phyloP scores from a whole-genome alignment of 2,113 vertebrate genomes.

The Colinus virginianus region DNA sequence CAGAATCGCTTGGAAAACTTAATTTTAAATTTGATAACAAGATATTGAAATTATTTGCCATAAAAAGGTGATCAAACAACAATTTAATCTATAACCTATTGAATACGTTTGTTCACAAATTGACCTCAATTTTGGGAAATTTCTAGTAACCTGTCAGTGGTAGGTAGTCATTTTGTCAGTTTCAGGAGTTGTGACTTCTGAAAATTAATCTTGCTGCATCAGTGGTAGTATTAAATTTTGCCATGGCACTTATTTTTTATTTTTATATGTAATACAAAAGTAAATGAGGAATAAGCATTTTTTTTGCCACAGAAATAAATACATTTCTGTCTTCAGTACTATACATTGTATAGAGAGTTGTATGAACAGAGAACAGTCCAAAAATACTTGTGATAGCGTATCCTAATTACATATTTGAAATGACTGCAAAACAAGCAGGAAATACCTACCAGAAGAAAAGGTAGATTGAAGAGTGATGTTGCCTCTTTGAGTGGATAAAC shows the following conservation, averaged over 20 bases:
- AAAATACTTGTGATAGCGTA: neutral
- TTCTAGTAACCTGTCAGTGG: neutral
- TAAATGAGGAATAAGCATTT: neutral
- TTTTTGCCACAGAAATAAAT: neutral
- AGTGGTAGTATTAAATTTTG: neutral
- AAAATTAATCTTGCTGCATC: neutral
- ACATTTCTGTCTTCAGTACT: neutral
- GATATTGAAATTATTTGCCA: neutral
- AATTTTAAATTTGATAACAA: neutral
- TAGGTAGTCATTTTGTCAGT: neutral
- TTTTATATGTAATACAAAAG: neutral
- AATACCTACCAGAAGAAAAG: neutral
- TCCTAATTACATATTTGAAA: neutral
- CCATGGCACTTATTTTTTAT: neutral
- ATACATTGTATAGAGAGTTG: neutral
- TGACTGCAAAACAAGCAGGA: neutral
- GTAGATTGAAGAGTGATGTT: neutral
- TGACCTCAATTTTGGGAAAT: neutral
- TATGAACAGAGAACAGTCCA: neutral
- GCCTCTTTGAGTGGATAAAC: neutral
- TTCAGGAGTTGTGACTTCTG: neutral
- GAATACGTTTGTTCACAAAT: neutral
- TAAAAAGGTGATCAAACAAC: neutral
- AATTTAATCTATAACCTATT: neutral
- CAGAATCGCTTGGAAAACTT: neutral